Evolutionary conservation across 1,140 invertebrate genomes (phyloP).

Genomic region (Musca domestica): DNA sequence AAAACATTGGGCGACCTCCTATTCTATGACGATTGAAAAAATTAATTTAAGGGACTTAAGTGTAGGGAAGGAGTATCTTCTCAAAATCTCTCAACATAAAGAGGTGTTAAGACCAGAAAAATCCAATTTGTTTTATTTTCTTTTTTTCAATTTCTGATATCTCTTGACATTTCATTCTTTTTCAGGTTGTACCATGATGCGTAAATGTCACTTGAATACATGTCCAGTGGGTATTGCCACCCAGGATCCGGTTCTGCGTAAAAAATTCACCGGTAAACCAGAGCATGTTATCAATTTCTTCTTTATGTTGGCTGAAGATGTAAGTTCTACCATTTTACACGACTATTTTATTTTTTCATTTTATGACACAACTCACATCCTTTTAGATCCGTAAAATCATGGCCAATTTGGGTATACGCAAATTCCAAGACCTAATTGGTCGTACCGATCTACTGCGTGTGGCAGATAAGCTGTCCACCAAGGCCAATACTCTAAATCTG

Average conservation of each 20-base stretch:
- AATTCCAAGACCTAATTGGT: conserved; percentile 92
- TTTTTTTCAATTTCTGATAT: too few relatives aligned
- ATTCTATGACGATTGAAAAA: too few relatives aligned
- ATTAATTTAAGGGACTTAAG: too few relatives aligned
- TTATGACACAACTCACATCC: neutral
- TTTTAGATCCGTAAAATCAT: conserved; percentile 77
- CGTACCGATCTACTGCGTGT: conserved; percentile 85
- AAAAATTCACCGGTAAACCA: conserved; percentile 96
- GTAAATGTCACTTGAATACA: conserved; percentile 98
- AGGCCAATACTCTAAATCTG: conserved; percentile 85
- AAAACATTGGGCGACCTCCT: too few relatives aligned
- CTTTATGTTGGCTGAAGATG: conserved; percentile 97
- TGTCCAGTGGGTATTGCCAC: conserved; percentile 99
- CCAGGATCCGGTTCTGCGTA: conserved; percentile 90
- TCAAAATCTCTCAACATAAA: too few relatives aligned
- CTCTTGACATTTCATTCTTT: conserved; percentile 19
- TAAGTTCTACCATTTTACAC: conserved; percentile 51
- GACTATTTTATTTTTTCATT: neutral
- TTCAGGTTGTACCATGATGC: conserved; percentile 96
- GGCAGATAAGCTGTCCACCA: conserved; percentile 61
- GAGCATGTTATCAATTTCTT: conserved; percentile 98
- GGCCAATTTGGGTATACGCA: conserved; percentile 85
- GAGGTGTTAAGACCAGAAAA: too few relatives aligned
- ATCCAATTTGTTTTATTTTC: too few relatives aligned
- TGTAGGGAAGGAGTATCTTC: too few relatives aligned